phyloP scores from a whole-genome alignment of 2,888 invertebrate species.

The Sipha maydis region DNA sequence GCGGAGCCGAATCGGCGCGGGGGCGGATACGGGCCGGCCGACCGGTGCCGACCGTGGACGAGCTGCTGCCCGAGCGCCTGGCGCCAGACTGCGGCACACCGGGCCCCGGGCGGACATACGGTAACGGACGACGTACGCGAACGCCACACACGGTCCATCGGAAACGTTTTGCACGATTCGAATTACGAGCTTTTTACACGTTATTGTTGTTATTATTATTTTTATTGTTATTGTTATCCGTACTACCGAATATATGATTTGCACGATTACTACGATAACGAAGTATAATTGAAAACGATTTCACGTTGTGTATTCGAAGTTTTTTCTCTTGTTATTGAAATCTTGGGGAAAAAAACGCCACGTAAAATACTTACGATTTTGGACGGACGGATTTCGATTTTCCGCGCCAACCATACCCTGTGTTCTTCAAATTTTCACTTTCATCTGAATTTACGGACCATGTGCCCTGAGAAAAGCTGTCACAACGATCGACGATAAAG shows the following conservation, averaged over 20 bases:
- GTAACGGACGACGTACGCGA: slow-evolving; percentile 41
- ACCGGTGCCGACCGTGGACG: slow-evolving; percentile 58
- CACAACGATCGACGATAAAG: slow-evolving; percentile 55
- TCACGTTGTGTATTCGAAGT: background rate
- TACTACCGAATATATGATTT: background rate
- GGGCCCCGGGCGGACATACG: slow-evolving; percentile 53
- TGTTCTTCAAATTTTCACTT: background rate
- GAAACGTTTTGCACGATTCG: slow-evolving; percentile 16
- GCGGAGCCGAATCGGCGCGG: slow-evolving; percentile 40
- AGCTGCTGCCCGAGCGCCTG: slow-evolving; percentile 53
- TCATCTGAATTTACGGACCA: slow-evolving; percentile 21
- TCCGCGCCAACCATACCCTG: background rate
- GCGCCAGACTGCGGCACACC: slow-evolving; percentile 47
- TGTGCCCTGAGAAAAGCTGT: slow-evolving; percentile 35
- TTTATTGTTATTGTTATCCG: too few species aligned
- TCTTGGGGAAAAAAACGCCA: background rate
- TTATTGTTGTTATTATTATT: background rate
- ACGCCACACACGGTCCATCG: slow-evolving; percentile 39
- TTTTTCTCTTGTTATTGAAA: background rate
- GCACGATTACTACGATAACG: background rate
- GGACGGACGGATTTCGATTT: background rate
- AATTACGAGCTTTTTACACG: background rate
- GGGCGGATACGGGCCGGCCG: slow-evolving; percentile 53
- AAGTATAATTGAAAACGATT: background rate
- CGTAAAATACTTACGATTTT: background rate